Base-by-base conservation (phyloP, 1,140 invertebrate genomes). In the Penaeus vannamei region DNA sequence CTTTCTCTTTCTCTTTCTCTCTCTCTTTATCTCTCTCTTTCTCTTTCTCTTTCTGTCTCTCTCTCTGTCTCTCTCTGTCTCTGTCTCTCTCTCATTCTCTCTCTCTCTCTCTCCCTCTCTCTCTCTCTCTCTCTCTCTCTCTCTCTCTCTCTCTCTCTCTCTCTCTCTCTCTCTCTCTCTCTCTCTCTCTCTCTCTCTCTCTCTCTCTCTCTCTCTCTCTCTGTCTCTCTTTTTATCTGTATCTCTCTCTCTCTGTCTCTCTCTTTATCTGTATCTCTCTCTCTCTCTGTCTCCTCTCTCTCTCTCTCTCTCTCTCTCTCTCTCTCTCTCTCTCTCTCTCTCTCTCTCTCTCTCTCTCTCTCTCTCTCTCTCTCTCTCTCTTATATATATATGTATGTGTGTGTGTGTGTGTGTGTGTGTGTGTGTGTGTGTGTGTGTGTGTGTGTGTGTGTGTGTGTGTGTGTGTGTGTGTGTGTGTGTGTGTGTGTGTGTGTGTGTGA, bases 121-220 rank as follows among this genome's bases (percentile, higher is more conserved):
- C 20, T 22, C 29, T 42, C 29, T 42, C 20, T 22, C 20, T 42
- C 29, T 42, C 20, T 22, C 20, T 80, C 10, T 80, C 42, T 46
- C 42, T 80, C 77, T 80, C 42, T 46, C 42, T 80, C 77, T 80
- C 42, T 80, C 77, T 80, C 42, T 46, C 42, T 80, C 77, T 80
- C 29, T 10, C 20, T 22, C 20, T 42, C 1, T 20, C 20, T 42
- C 29, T 20, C 29, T 42, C 20, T 20, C 20, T 80, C 2, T 80
- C 42, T 80, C 42, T 46, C 42, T 80, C 77, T 80, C 42, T 17
- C 22, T 80, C 77, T 80, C 42, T 23, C 42, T 32, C 36, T 80
- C 42, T 42, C 20, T 10, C 29, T 10, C 20, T 7, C 7, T 42
- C 19, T 42, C 20, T 8, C 20, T 10, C 29, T 42, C 20, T 20